Conservation (phyloP, 2,113 vertebrate species). For the Prietella phreatophila region DNA sequence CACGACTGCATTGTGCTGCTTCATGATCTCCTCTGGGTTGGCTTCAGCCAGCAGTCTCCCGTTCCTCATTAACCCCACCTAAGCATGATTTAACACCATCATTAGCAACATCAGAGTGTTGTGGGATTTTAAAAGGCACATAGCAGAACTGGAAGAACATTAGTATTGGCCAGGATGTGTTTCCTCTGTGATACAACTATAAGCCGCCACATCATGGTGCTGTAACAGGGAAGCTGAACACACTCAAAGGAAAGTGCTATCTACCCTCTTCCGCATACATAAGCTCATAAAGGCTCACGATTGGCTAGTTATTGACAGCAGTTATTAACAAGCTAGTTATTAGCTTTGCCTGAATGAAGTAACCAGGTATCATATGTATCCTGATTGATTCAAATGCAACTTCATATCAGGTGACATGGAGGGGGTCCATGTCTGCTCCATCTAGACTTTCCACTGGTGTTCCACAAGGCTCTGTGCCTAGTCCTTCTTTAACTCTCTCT, state of each 20-base stretch:
- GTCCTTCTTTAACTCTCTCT: too few relatives aligned
- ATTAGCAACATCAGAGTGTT: background rate
- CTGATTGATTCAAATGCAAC: too few relatives aligned
- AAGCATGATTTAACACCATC: background rate
- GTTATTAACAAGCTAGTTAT: too few relatives aligned
- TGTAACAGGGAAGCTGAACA: background rate
- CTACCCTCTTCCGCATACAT: background rate
- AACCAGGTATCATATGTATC: too few relatives aligned
- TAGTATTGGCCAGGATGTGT: too few relatives aligned
- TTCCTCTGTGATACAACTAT: too few relatives aligned
- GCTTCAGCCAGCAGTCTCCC: constrained; percentile 72
- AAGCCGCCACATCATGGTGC: background rate
- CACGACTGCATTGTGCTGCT: constrained; percentile 68
- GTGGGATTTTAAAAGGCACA: background rate
- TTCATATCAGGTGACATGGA: too few relatives aligned
- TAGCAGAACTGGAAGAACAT: background rate
- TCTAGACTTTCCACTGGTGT: too few relatives aligned
- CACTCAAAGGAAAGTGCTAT: background rate
- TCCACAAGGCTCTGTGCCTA: too few relatives aligned
- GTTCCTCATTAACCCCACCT: constrained; percentile 78
- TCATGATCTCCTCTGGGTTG: constrained; percentile 71
- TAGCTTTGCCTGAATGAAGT: too few relatives aligned
- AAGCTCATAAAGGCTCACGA: background rate
- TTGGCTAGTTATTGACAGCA: background rate
- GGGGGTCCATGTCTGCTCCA: too few relatives aligned